These are phyloP conservation scores for Parus major DNA, from an alignment of 2,113 vertebrate genomes.

Conservation along the genomic window DNA sequence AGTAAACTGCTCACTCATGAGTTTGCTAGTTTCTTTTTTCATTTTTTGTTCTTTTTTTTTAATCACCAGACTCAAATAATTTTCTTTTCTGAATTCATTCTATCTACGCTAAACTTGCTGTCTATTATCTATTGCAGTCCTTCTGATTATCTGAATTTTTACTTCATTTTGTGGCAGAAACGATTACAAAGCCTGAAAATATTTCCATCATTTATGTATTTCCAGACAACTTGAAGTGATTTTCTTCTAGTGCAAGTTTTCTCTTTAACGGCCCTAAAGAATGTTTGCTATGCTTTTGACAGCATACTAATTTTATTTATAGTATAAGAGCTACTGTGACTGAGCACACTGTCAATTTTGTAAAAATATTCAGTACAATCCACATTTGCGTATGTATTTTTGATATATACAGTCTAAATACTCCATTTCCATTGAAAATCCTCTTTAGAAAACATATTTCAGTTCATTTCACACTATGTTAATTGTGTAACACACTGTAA, in stretches of 20 bases:
- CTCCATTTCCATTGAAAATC: constrained; percentile 52
- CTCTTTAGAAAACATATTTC: constrained; percentile 67
- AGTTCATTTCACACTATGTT: constrained; percentile 78
- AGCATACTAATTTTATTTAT: not conserved
- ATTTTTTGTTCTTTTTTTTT: not conserved
- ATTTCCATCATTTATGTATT: constrained; percentile 9
- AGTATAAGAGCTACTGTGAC: not conserved
- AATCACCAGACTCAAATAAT: not conserved
- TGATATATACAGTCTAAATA: constrained; percentile 6
- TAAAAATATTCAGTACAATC: not conserved
- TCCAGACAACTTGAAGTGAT: not conserved
- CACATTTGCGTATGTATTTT: not conserved
- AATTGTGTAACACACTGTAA: constrained; percentile 78
- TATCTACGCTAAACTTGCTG: not conserved
- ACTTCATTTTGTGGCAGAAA: not conserved
- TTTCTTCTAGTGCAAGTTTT: not conserved
- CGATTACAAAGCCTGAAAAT: not conserved
- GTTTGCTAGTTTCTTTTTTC: not conserved
- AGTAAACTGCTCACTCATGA: not conserved
- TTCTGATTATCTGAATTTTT: not conserved
- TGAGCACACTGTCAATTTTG: not conserved
- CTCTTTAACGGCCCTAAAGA: not conserved
- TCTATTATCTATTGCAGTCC: not conserved
- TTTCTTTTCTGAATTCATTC: constrained; percentile 15
- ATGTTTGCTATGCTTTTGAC: not conserved